Evolutionary conservation across 2,888 invertebrate genomes (phyloP), one percentile per base, ranked within the genome.

Genomic region (Atethmia centrago): DNA sequence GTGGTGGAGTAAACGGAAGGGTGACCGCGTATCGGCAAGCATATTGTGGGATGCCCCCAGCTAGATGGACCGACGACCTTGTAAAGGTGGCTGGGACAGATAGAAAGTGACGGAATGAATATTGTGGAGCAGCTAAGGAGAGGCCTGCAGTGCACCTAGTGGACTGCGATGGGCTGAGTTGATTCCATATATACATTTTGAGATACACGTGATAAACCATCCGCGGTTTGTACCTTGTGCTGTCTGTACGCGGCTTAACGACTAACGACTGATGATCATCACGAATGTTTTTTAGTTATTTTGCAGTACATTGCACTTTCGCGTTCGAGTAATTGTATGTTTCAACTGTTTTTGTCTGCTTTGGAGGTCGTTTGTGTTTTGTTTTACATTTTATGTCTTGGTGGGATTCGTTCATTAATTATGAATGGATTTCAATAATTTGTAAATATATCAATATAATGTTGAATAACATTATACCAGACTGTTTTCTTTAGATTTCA

Each of bases 251-350:
- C 4, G 14, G 25, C 55, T n/a, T 67, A 51, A 31, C 40, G 2
- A 10, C 65, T 56, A 58, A 51, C 49, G 40, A 65, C 36, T 40
- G 12, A 45, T 63, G 63, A 59, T 82, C 31, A 74, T 80, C 72
- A 83, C 65, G 68, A 68, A 55, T 40, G 7, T 40, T 45, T 70
- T 79, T 86, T 76, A 51, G 51, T 79, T 71, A 53, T 85, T 79
- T 81, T 61, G 58, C 67, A 75, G 71, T 70, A 74, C 70, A 72
- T 70, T 86, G 77, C 75, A 85, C 85, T 85, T 86, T 85, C 77
- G 73, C 77, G 83, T 72, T 86, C 72, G 51, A 58, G 21, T 86
- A 83, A 85, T 77, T 79, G 58, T 68, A 49, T 68, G 56, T 58
- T 66, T 64, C 28, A 55, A 55, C 19, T 51, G 59, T 63, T 76